A percentile compares a stretch with the other conserved stretches of the same genome.
Evolutionary conservation across 2,888 invertebrate genomes (phyloP).

Genomic region (Drosophila barbarae): DNA sequence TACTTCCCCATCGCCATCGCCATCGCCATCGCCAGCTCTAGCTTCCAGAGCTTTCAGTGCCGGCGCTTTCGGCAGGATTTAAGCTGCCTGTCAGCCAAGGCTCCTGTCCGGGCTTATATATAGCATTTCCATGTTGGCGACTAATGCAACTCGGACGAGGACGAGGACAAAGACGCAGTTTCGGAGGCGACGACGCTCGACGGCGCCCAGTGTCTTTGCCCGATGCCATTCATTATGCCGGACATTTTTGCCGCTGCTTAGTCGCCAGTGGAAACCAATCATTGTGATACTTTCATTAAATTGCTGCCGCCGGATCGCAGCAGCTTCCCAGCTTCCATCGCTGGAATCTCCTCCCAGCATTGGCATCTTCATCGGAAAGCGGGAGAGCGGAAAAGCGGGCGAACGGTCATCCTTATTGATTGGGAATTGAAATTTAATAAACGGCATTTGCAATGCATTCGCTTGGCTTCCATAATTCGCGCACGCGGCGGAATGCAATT

Average conservation of each 20-base stretch:
- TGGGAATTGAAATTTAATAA: slow-evolving; percentile 67
- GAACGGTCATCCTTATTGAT: slow-evolving; percentile 49
- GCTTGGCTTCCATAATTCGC: slow-evolving; percentile 61
- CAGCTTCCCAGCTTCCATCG: background rate
- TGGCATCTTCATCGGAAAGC: slow-evolving; percentile 28
- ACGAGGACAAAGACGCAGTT: slow-evolving; percentile 18
- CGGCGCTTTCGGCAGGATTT: slow-evolving; percentile 70
- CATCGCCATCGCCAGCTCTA: slow-evolving; percentile 9
- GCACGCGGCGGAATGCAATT: slow-evolving; percentile 61
- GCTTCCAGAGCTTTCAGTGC: background rate
- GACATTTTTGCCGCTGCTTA: slow-evolving; percentile 64
- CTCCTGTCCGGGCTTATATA: slow-evolving; percentile 55
- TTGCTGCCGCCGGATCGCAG: slow-evolving; percentile 40
- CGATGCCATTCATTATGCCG: slow-evolving; percentile 74
- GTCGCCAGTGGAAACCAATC: slow-evolving; percentile 74
- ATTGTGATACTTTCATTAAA: slow-evolving; percentile 76
- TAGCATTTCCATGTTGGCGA: slow-evolving; percentile 75
- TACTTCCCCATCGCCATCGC: slow-evolving; percentile 32
- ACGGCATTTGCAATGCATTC: slow-evolving; percentile 54
- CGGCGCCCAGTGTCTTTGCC: slow-evolving; percentile 69
- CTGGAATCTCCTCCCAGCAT: slow-evolving; percentile 4
- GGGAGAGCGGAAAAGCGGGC: background rate
- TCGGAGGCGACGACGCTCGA: slow-evolving; percentile 25
- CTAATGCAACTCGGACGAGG: slow-evolving; percentile 66
- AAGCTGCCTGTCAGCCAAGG: slow-evolving; percentile 71